Conservation (phyloP, 2,888 invertebrate species). For the Fragum whitleyi region DNA sequence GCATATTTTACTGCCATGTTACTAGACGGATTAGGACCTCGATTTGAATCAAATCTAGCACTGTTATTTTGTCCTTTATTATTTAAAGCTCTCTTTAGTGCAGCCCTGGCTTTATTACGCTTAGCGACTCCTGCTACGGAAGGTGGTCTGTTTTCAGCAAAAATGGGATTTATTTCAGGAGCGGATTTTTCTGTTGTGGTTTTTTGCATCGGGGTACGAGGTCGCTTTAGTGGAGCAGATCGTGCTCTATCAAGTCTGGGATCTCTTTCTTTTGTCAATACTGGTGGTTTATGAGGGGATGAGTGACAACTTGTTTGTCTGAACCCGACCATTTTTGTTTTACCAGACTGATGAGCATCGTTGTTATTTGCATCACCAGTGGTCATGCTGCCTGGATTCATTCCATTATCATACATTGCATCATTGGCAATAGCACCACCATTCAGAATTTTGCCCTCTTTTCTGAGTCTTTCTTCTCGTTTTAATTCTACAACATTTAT, state of each 20-base stretch:
- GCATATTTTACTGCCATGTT: conserved; percentile 71
- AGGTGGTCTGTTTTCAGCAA: conserved; percentile 44
- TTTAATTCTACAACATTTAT: conserved; percentile 61
- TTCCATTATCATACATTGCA: conserved; percentile 60
- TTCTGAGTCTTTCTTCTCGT: conserved; percentile 53
- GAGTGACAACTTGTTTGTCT: conserved; percentile 41
- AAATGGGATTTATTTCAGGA: conserved; percentile 61
- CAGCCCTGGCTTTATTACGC: conserved; percentile 70
- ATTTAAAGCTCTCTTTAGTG: conserved; percentile 69
- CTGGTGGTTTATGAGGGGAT: conserved; percentile 26
- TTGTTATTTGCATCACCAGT: conserved; percentile 26
- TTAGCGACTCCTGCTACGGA: conserved; percentile 51
- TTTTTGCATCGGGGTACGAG: conserved; percentile 63
- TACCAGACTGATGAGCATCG: conserved; percentile 3
- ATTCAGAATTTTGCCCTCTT: conserved; percentile 31
- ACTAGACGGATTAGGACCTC: conserved; percentile 40
- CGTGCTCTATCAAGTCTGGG: conserved; percentile 52
- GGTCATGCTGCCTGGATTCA: conserved; percentile 47
- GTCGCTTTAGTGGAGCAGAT: conserved; percentile 63
- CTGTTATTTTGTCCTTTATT: conserved; percentile 44
- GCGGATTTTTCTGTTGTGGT: conserved; percentile 48
- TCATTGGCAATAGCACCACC: conserved; percentile 49
- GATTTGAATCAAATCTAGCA: conserved; percentile 21
- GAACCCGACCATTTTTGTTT: conserved; percentile 59
- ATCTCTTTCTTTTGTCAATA: conserved; percentile 43